Conservation (phyloP, 2,797 vertebrate genomes). For the Acipenser oxyrinchus region DNA sequence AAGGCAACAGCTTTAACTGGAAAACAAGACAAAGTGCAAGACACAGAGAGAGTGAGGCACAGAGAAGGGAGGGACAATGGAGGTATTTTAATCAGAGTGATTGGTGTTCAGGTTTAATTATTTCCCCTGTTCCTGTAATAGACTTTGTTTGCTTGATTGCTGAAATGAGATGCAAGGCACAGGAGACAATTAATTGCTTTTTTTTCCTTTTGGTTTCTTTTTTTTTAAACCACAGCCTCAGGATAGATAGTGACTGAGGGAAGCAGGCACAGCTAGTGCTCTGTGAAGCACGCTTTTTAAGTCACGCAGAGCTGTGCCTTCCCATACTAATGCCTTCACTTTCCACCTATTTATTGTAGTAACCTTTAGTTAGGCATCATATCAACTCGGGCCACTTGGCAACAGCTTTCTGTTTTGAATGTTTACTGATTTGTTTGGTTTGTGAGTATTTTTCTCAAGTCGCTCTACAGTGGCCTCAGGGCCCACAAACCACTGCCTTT, state of each 20-base stretch:
- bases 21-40: slow-evolving; percentile 12
- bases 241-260: slow-evolving; percentile 9
- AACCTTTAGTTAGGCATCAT: slow-evolving; percentile 6
- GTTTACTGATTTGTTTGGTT: background rate
- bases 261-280: slow-evolving; percentile 3
- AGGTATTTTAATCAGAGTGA: slow-evolving; percentile 57
- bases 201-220: slow-evolving; percentile 44
- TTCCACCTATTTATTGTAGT: background rate
- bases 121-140: slow-evolving; percentile 60
- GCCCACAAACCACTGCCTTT: too few relatives aligned
- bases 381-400: background rate
- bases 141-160: slow-evolving; percentile 58
- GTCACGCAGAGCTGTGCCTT: background rate
- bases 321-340: slow-evolving; percentile 8
- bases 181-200: slow-evolving; percentile 72
- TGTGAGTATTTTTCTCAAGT: background rate
- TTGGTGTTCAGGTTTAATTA: slow-evolving; percentile 68
- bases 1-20: slow-evolving; percentile 37
- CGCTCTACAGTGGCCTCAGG: too few relatives aligned
- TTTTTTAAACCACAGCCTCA: background rate
- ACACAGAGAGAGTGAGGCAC: background rate
- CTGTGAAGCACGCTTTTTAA: slow-evolving; percentile 6
- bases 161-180: slow-evolving; percentile 66
- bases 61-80: slow-evolving; percentile 9
- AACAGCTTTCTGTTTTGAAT: background rate